Evolutionary conservation across 2,113 vertebrate genomes (phyloP), one percentile per base, ranked within the genome.

Genomic region (Tetrax tetrax): DNA sequence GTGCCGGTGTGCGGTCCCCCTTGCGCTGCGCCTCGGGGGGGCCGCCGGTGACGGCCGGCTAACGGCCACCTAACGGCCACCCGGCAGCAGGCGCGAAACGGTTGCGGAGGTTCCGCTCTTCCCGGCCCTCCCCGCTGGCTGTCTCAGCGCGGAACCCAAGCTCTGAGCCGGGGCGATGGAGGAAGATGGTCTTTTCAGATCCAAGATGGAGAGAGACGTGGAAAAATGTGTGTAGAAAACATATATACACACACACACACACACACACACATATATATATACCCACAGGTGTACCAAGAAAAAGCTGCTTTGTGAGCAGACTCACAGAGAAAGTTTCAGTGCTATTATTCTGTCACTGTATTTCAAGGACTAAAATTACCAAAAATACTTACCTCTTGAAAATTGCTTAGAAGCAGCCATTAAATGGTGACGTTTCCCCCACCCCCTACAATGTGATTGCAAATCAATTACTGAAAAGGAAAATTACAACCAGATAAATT

Each of bases 31-130:
- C 31, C 65, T 38, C 18, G 0, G 7, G 3, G 3, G 21, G 48
- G 12, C 4, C 16, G 3, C 2, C 7, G 0, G 41, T 28, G 10
- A 7, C 9, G 3, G 27, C 41, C 50, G 74, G 43, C 53, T 31
- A 2, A 14, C 3, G 3, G 78, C 63, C 69, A 12, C 50, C 53
- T 31, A 2, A 14, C 3, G 3, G 78, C 63, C 69, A 12, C 50
- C 47, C 20, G 43, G 71, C 66, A 25, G 33, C 38, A 0, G 1
- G 1, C 1, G 0, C 1, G 2, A 9, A 7, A 15, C 0, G 7
- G 2, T 24, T 20, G 16, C 12, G 5, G 60, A 1, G 35, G 25
- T n/a, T 19, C 28, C 14, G 0, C n/a, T 41, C 22, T 37, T 24
- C 8, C 24, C 18, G 1, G 9, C 29, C 21, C 27, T 51, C 11